Evolutionary conservation across 2,797 vertebrate genomes (phyloP).

Genomic region (Menidia menidia): DNA sequence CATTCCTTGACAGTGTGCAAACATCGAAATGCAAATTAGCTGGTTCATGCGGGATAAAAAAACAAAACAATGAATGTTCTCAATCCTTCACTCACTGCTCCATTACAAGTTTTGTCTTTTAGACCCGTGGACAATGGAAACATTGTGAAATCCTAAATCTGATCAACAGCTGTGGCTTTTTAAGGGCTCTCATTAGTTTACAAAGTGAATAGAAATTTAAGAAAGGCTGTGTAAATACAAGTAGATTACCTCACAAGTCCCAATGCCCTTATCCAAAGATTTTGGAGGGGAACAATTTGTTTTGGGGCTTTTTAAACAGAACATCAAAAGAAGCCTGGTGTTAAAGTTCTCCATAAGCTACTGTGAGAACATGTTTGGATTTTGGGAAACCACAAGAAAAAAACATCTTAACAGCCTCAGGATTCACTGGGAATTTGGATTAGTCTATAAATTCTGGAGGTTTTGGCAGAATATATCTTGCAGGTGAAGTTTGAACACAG

Average conservation of each 20-base stretch:
- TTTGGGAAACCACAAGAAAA: slow-evolving; percentile 17
- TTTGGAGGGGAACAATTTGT: slow-evolving; percentile 73
- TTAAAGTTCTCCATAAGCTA: slow-evolving; percentile 57
- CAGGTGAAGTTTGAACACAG: slow-evolving; percentile 25
- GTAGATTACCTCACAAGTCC: slow-evolving; percentile 67
- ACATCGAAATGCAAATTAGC: background rate
- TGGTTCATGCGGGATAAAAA: background rate
- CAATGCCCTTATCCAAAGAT: slow-evolving; percentile 73
- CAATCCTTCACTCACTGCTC: slow-evolving; percentile 6
- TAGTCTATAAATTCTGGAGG: slow-evolving; percentile 6
- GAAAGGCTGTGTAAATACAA: slow-evolving; percentile 67
- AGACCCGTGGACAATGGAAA: slow-evolving; percentile 37
- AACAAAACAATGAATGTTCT: background rate
- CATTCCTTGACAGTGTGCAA: background rate
- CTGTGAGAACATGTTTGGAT: slow-evolving; percentile 65
- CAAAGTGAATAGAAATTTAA: slow-evolving; percentile 54
- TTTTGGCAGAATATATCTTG: slow-evolving; percentile 18
- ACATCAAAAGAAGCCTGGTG: slow-evolving; percentile 55
- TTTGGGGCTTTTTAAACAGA: slow-evolving; percentile 58
- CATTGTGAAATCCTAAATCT: slow-evolving; percentile 57
- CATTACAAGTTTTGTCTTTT: background rate
- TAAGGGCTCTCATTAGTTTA: slow-evolving; percentile 73
- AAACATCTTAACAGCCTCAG: slow-evolving; percentile 26
- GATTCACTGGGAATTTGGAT: slow-evolving; percentile 47
- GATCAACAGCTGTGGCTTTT: slow-evolving; percentile 61